Evolutionary conservation across 2,888 invertebrate species (phyloP).

Genomic region (Esperia sulphurella): DNA sequence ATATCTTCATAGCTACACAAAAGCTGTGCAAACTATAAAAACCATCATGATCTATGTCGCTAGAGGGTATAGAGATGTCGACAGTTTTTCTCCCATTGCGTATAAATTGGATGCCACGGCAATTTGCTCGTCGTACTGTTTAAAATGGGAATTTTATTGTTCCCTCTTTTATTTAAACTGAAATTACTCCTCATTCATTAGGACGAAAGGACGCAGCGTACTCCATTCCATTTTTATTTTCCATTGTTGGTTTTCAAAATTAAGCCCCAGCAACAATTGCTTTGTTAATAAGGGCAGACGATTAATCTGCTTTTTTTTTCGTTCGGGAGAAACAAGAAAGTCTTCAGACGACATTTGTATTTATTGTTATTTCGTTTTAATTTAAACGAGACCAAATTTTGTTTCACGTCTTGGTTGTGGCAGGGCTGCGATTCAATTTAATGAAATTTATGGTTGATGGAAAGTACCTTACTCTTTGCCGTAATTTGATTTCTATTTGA

Average conservation of each 20-base stretch:
- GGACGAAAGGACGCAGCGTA: slow-evolving; percentile 57
- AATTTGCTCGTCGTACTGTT: slow-evolving; percentile 68
- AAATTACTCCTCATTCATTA: slow-evolving; percentile 76
- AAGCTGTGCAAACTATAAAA: no score
- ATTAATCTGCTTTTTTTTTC: slow-evolving; percentile 58
- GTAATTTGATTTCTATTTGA: slow-evolving; percentile 1
- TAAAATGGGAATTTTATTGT: slow-evolving; percentile 71
- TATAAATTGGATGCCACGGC: slow-evolving; percentile 61
- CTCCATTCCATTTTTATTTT: slow-evolving; percentile 68
- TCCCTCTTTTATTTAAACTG: slow-evolving; percentile 71
- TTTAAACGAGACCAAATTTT: slow-evolving; percentile 13
- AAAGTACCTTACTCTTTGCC: not conserved
- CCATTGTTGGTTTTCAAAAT: slow-evolving; percentile 76
- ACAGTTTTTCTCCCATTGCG: slow-evolving; percentile 38
- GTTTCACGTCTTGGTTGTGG: slow-evolving; percentile 1
- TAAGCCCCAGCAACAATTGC: slow-evolving; percentile 71
- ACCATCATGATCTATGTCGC: slow-evolving; percentile 7
- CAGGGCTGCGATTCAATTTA: slow-evolving; percentile 7
- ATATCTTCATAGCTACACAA: no score
- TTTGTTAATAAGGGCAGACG: slow-evolving; percentile 68
- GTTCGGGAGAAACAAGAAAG: slow-evolving; percentile 39
- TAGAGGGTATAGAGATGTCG: slow-evolving; percentile 12
- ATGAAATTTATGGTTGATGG: slow-evolving; percentile 8
- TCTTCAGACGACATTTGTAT: slow-evolving; percentile 33
- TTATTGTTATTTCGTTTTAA: slow-evolving; percentile 28